Evolutionary conservation across 1,140 invertebrate species (phyloP).

Genomic region (Calephelis virginiensis): DNA sequence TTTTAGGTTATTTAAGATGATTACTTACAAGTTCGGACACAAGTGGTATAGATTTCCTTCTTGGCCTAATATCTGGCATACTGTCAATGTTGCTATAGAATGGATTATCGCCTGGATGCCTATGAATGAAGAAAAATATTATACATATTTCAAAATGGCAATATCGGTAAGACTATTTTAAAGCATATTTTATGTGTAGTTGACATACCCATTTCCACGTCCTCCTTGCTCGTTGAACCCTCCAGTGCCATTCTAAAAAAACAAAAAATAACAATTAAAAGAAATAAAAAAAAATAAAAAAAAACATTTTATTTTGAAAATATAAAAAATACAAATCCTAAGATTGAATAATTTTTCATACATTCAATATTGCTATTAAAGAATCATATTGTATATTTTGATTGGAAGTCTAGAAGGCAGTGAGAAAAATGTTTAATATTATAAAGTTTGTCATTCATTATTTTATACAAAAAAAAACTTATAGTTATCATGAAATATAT

Average conservation of each 20-base stretch:
- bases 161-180: neutral
- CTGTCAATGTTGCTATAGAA: conserved; percentile 99
- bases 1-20: conserved; percentile 28
- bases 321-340: conserved; percentile 33
- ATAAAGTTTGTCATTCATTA: conserved; percentile 4
- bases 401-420: conserved; percentile 23
- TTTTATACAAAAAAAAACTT: neutral
- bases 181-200: neutral
- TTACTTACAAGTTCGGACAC: conserved; percentile 98
- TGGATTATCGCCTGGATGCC: conserved; percentile 95
- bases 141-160: neutral
- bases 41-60: conserved; percentile 97
- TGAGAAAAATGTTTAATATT: conserved; percentile 14
- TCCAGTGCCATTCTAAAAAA: conserved; percentile 90
- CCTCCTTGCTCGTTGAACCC: conserved; percentile 85
- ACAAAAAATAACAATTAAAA: conserved; percentile 80
- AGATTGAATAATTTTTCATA: conserved; percentile 18
- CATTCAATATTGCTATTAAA: neutral
- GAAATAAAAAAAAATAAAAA: conserved; percentile 69
- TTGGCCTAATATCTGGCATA: conserved; percentile 98
- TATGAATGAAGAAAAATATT: conserved; percentile 54
- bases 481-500: conserved; percentile 15
- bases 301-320: conserved; percentile 51
- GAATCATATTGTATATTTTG: conserved; percentile 10
- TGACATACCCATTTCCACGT: conserved; percentile 85